Evolutionary conservation across 2,888 invertebrate genomes (phyloP).

Genomic region (Laothoe populi): DNA sequence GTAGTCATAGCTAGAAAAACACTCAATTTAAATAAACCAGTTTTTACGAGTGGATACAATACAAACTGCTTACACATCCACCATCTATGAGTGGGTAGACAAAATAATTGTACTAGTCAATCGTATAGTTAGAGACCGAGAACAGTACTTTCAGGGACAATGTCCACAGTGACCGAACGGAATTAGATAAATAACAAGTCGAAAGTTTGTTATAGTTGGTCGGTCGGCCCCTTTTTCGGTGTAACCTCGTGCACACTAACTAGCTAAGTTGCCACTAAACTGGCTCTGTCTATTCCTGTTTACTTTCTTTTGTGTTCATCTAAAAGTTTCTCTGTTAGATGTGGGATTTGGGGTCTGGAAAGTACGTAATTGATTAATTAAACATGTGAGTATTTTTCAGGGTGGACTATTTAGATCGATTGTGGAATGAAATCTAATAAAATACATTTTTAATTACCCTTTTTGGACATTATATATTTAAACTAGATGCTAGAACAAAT

Average conservation of each 20-base stretch:
- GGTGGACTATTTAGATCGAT: neutral
- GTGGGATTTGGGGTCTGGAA: neutral
- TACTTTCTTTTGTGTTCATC: conserved; percentile 43
- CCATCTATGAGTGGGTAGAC: too few relatives aligned
- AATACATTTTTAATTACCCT: neutral
- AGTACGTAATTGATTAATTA: conserved; percentile 18
- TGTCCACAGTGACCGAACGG: conserved; percentile 35
- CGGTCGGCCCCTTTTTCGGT: conserved; percentile 38
- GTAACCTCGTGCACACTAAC: conserved; percentile 37
- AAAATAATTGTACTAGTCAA: neutral
- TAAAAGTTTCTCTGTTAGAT: conserved; percentile 35
- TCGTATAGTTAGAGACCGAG: neutral
- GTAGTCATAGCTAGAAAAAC: too few relatives aligned
- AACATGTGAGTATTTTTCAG: neutral
- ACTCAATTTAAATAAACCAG: neutral
- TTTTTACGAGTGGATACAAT: neutral
- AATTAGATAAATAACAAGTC: conserved; percentile 44
- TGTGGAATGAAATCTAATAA: neutral
- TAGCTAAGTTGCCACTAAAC: conserved; percentile 42
- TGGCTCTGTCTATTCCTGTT: conserved; percentile 37
- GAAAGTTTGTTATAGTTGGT: conserved; percentile 43
- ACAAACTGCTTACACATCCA: too few relatives aligned
- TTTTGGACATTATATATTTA: too few relatives aligned
- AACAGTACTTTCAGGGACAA: conserved; percentile 29
- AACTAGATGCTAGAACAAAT: too few relatives aligned